Conservation (phyloP, 2,113 vertebrate species). For the Holacanthus passer region DNA sequence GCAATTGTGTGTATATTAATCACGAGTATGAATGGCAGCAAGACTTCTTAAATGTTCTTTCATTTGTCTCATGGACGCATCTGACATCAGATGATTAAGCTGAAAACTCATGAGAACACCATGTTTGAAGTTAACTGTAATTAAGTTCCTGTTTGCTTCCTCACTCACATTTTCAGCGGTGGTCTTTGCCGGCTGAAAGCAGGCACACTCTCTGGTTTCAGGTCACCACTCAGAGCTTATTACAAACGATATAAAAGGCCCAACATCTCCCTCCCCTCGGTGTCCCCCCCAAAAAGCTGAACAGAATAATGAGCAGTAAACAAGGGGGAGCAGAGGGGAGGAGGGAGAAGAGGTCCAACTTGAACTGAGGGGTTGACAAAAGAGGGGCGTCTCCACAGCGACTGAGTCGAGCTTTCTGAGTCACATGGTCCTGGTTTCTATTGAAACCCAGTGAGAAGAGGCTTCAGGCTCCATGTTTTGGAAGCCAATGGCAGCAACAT, state of each 20-base stretch:
- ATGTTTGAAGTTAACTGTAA: background rate
- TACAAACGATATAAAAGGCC: conserved; percentile 54
- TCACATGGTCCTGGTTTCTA: conserved; percentile 74
- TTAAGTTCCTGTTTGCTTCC: background rate
- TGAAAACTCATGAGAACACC: background rate
- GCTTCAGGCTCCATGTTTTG: conserved; percentile 47
- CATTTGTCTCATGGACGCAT: background rate
- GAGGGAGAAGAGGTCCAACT: conserved; percentile 36
- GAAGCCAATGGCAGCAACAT: conserved; percentile 68
- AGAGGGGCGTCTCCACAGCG: conserved; percentile 73
- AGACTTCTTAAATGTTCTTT: too few species aligned
- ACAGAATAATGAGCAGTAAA: conserved; percentile 80
- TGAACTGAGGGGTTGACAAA: conserved; percentile 56
- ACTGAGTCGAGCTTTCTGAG: conserved; percentile 63
- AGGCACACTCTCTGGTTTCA: conserved; percentile 37
- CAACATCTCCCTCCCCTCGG: conserved; percentile 46
- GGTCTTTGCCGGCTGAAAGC: conserved; percentile 2
- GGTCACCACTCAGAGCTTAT: conserved; percentile 50
- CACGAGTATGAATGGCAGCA: too few species aligned
- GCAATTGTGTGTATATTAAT: too few species aligned
- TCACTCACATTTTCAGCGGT: background rate
- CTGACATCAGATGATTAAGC: background rate
- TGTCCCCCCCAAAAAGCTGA: conserved; percentile 45
- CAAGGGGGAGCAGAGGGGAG: conserved; percentile 47
- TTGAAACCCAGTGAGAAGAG: conserved; percentile 53